A percentile compares a stretch with the other conserved stretches of the same genome.
These are phyloP conservation scores for Eustalomyia histrio DNA, from an alignment of 2,888 invertebrate species.

Conservation along the genomic window DNA sequence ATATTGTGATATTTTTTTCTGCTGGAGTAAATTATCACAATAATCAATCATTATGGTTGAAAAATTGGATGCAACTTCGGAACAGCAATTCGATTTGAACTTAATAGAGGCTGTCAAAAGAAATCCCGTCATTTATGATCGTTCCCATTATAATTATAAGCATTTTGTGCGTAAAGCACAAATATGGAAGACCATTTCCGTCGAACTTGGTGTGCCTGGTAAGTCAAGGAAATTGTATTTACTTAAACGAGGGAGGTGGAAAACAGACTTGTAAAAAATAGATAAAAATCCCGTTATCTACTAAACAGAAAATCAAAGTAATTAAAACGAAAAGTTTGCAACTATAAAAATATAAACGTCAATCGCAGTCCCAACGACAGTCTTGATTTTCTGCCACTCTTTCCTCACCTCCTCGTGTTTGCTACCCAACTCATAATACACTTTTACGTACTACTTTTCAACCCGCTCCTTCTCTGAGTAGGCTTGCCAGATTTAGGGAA, in stretches of 20 bases:
- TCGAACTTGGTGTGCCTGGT: conserved; percentile 76
- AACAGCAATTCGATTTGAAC: conserved; percentile 77
- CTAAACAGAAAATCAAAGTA: background rate
- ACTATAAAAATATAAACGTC: background rate
- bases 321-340: background rate
- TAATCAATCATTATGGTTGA: conserved; percentile 72
- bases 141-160: conserved; percentile 76
- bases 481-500: no score
- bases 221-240: conserved; percentile 63
- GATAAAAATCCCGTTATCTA: background rate
- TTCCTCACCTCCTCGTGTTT: background rate
- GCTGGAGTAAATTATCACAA: background rate
- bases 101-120: conserved; percentile 76
- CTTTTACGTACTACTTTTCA: background rate
- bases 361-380: background rate
- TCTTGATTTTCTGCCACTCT: background rate
- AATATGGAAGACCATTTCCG: conserved; percentile 77
- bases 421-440: no score
- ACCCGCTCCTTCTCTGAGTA: background rate
- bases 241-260: background rate
- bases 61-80: conserved; percentile 76
- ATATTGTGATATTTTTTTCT: conserved; percentile 9
- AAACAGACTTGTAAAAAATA: no score
- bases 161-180: conserved; percentile 77
- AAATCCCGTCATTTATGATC: conserved; percentile 77